Conservation (phyloP, 2,113 vertebrate species). For the Catharus fuscescens region DNA sequence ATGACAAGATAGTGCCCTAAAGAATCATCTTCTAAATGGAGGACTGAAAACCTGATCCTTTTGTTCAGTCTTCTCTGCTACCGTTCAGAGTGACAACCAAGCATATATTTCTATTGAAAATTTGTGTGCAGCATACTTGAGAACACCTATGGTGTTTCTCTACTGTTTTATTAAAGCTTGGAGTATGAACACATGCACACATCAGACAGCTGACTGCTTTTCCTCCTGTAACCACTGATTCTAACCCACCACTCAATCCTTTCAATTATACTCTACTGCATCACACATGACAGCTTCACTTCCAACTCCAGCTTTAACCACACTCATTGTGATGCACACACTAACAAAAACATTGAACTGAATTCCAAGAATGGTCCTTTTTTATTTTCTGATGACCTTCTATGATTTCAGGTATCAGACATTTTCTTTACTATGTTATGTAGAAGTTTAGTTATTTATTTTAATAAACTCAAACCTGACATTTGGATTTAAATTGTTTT, state of each 20-base stretch:
- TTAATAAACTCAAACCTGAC: background rate
- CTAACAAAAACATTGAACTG: background rate
- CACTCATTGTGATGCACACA: background rate
- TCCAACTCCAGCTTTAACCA: background rate
- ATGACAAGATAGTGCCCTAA: background rate
- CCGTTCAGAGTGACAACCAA: background rate
- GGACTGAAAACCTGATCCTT: background rate
- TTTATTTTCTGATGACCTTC: background rate
- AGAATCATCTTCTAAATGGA: background rate
- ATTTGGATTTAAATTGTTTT: background rate
- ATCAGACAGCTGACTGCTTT: background rate
- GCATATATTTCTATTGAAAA: background rate
- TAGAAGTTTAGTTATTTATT: background rate
- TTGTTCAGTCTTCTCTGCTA: background rate
- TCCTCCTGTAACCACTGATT: background rate
- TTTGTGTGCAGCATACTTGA: fast-evolving
- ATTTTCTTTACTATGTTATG: background rate
- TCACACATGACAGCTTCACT: background rate
- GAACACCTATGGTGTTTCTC: background rate
- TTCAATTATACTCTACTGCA: background rate
- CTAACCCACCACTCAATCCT: background rate
- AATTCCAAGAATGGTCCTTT: background rate
- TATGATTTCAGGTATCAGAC: background rate
- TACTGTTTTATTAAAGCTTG: background rate
- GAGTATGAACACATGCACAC: background rate